Base-by-base conservation (phyloP, 2,888 invertebrate genomes). In the Lottia gigantea region DNA sequence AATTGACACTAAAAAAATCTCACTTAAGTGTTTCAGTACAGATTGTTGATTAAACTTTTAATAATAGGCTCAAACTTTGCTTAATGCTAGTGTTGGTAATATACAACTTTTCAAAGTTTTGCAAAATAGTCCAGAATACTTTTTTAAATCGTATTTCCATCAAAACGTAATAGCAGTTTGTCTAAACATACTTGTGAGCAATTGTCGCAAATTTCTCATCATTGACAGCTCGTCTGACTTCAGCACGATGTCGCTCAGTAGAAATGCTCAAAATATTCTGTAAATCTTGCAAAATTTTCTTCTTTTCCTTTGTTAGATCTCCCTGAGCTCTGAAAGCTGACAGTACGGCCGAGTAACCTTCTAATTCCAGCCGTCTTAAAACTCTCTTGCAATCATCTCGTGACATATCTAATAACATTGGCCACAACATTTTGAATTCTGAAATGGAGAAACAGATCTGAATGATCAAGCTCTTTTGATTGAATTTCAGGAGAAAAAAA, bases 251-350 rank as follows among this genome's bases (percentile, higher is more conserved):
- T 82, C 97, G 92, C 89, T 97, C 97, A 87, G 93, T 92, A 75
- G 95, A 93, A 89, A 97, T 96, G 90, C 95, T 95, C 19, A 89
- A 92, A 86, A 92, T 92, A 88, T 92, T 91, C 85, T 95, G 93
- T 80, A 96, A 91, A 86, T 96, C 95, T 88, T 93, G 93, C 68
- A 97, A 91, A 83, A 96, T 90, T 89, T 93, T 94, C 87, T 93
- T 93, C 91, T 95, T 95, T 85, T 93, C 93, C 85, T 93, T 92
- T 87, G 92, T 94, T 74, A 96, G 92, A 85, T 93, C 92, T 80
- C 97, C 97, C 91, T 96, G 96, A 83, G 96, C 96, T 90, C 97
- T 92, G 88, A 97, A 92, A 82, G 95, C 96, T 86, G 94, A 94
- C 73, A 97, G 93, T 89, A 96, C 92, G 89, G 93, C 93, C 84